Evolutionary conservation across 2,797 vertebrate species (phyloP).

Genomic region (Hipposideros larvatus): DNA sequence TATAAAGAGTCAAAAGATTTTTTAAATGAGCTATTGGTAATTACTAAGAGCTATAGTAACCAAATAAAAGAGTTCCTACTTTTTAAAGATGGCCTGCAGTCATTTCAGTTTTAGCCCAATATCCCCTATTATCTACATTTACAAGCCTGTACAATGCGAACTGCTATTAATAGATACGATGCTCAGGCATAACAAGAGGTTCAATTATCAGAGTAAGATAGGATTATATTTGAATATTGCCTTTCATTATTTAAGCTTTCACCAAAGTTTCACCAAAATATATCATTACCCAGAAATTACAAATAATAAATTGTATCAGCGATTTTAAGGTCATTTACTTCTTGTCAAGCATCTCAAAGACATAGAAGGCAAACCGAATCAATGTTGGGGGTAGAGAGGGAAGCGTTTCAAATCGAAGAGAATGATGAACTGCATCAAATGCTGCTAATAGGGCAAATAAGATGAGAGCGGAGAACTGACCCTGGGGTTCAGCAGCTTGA

Average conservation of each 20-base stretch:
- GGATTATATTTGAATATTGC: slow-evolving; percentile 6
- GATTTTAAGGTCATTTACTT: slow-evolving; percentile 16
- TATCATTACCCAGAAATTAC: slow-evolving; percentile 21
- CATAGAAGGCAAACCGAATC: not conserved
- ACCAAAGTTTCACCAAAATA: slow-evolving; percentile 42
- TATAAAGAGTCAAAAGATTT: not conserved
- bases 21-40: not conserved
- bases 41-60: slow-evolving; percentile 25
- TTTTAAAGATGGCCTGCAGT: not conserved
- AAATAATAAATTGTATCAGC: slow-evolving; percentile 5
- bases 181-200: not conserved
- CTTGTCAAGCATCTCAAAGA: not conserved
- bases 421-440: slow-evolving; percentile 30
- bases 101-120: slow-evolving; percentile 39
- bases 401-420: not conserved
- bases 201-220: slow-evolving; percentile 53
- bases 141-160: slow-evolving; percentile 5
- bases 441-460: not conserved
- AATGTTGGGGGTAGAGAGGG: not conserved
- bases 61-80: slow-evolving; percentile 10
- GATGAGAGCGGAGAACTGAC: not conserved
- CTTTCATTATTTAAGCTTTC: slow-evolving; percentile 36
- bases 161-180: not conserved
- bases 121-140: not conserved
- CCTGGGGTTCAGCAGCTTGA: not conserved